Evolutionary conservation across 2,888 invertebrate genomes (phyloP).

Genomic region (Carterocephalus palaemon): DNA sequence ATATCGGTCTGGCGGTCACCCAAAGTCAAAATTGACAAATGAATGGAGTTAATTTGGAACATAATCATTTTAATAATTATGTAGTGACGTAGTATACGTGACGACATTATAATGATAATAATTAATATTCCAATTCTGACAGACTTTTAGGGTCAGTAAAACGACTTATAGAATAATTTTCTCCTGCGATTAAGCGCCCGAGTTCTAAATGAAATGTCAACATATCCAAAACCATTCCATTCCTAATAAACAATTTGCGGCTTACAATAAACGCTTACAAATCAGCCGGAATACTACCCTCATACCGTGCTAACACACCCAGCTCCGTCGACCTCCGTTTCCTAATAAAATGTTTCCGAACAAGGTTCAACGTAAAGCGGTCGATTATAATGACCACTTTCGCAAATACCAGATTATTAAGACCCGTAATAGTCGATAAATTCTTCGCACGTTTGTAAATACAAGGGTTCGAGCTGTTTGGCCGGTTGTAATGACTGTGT

Average conservation of each 20-base stretch:
- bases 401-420: constrained; percentile 16
- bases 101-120: too few species aligned
- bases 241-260: constrained; percentile 35
- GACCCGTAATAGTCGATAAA: constrained; percentile 14
- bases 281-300: constrained; percentile 15
- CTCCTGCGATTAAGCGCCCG: constrained; percentile 5
- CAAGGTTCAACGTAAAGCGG: not conserved
- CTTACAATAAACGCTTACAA: constrained; percentile 27
- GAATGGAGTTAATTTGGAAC: too few species aligned
- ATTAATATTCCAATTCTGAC: too few species aligned
- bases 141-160: too few species aligned
- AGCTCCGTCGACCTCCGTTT: not conserved
- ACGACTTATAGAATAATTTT: constrained; percentile 4
- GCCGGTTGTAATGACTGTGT: constrained; percentile 17
- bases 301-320: constrained; percentile 1
- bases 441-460: constrained; percentile 5
- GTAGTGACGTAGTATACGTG: not conserved
- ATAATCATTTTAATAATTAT: too few species aligned
- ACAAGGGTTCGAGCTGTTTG: constrained; percentile 13
- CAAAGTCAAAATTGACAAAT: too few species aligned
- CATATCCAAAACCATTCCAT: constrained; percentile 28
- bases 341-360: not conserved
- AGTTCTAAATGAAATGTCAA: constrained; percentile 32
- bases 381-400: constrained; percentile 20
- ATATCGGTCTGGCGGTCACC: too few species aligned